These are phyloP conservation scores for Caenorhabditis sinica DNA, from an alignment of 2,888 invertebrate genomes.

Conservation along the genomic window DNA sequence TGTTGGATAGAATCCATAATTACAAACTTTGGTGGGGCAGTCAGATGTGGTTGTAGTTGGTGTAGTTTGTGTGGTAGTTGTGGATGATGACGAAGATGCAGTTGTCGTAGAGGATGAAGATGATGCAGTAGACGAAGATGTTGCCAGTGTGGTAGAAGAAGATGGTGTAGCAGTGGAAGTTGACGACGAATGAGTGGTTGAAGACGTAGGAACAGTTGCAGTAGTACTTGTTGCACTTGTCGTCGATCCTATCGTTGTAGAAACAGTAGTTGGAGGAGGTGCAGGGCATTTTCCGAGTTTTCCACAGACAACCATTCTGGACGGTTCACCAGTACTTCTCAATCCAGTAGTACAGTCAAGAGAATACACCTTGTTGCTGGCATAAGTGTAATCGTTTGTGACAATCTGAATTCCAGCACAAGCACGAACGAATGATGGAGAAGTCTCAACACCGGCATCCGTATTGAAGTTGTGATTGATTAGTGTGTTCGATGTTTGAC, in stretches of 20 bases:
- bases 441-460: slow-evolving; percentile 45
- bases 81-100: background rate
- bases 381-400: slow-evolving; percentile 1
- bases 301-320: slow-evolving; percentile 48
- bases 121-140: background rate
- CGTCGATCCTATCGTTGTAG: slow-evolving; percentile 5
- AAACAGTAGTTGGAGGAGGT: slow-evolving; percentile 5
- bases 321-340: slow-evolving; percentile 26
- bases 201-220: background rate
- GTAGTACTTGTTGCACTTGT: background rate
- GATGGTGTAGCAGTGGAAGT: too few relatives aligned
- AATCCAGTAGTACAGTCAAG: slow-evolving; percentile 36
- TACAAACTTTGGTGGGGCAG: slow-evolving; percentile 48
- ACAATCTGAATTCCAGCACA: slow-evolving; percentile 35
- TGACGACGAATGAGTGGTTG: background rate
- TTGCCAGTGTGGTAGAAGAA: too few relatives aligned
- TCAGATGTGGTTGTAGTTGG: slow-evolving; percentile 15
- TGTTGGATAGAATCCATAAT: slow-evolving; percentile 35
- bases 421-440: slow-evolving; percentile 21
- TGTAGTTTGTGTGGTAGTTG: background rate
- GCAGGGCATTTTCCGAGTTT: slow-evolving; percentile 35
- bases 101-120: background rate
- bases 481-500: slow-evolving; percentile 46
- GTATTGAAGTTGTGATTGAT: slow-evolving; percentile 39
- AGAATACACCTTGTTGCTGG: slow-evolving; percentile 48